Evolutionary conservation across 1,140 invertebrate species (phyloP).

Genomic region (Tetragonula clypearis): DNA sequence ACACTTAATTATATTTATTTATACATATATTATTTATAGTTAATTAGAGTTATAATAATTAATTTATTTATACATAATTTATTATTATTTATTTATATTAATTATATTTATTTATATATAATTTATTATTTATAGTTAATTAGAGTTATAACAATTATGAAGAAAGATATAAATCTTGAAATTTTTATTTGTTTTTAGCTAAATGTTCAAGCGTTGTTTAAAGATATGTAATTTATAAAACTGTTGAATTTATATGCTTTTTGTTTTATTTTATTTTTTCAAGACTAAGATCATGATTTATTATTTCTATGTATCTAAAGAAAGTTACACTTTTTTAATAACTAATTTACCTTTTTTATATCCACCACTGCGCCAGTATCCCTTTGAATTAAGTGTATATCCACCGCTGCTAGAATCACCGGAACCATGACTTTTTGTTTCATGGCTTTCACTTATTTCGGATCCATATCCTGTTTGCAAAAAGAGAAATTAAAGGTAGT

Average conservation of each 20-base stretch:
- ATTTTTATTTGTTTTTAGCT: no score
- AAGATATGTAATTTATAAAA: neutral
- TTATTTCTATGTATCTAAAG: no score
- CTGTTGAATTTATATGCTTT: neutral
- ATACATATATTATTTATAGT: no score
- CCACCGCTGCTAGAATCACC: slow-evolving; percentile 75
- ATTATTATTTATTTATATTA: no score
- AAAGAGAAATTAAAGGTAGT: neutral
- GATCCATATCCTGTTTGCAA: slow-evolving; percentile 86
- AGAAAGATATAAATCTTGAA: no score
- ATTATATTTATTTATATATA: no score
- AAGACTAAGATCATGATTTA: neutral
- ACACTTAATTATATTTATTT: no score
- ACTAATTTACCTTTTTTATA: slow-evolving; percentile 83
- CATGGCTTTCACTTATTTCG: slow-evolving; percentile 87
- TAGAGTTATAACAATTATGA: no score
- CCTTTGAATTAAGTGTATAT: slow-evolving; percentile 67
- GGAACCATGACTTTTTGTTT: slow-evolving; percentile 79
- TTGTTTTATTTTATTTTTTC: neutral
- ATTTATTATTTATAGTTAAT: no score
- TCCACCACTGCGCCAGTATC: slow-evolving; percentile 84
- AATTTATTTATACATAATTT: no score
- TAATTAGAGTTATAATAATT: no score
- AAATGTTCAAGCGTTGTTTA: neutral
- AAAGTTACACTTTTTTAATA: neutral